Percentiles rank a stretch among this genome's conserved stretches.
Conservation (phyloP, 2,113 vertebrate genomes). For the Cryptoleucopteryx plumbea region DNA sequence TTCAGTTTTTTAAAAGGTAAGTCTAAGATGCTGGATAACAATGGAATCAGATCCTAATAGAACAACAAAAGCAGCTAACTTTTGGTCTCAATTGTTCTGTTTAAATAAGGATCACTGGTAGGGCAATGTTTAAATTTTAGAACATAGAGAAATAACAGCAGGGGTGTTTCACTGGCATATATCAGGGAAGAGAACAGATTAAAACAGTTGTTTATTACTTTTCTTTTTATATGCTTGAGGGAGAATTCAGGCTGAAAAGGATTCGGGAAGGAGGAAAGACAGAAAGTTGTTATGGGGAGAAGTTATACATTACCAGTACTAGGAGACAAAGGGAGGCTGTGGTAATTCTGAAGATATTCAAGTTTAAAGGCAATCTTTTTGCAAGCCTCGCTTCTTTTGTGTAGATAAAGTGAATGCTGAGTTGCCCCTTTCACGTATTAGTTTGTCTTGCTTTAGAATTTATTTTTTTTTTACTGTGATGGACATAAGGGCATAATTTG, state of each 20-base stretch:
- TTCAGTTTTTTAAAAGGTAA: background rate
- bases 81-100: background rate
- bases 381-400: background rate
- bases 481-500: background rate
- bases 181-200: background rate
- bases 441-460: background rate
- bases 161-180: background rate
- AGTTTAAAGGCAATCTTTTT: background rate
- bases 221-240: background rate
- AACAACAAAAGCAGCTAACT: background rate
- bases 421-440: background rate
- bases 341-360: background rate
- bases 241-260: background rate
- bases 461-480: background rate
- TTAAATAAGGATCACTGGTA: background rate
- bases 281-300: background rate
- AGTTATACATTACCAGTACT: background rate
- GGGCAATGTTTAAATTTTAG: background rate
- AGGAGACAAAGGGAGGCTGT: background rate
- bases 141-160: background rate
- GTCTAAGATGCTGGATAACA: background rate
- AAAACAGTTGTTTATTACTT: background rate
- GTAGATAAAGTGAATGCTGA: background rate
- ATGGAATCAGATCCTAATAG: background rate
- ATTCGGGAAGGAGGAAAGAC: background rate